These are phyloP conservation scores for Diplosoma virens DNA, from an alignment of 23 tunicate genomes.

Conservation along the genomic window DNA sequence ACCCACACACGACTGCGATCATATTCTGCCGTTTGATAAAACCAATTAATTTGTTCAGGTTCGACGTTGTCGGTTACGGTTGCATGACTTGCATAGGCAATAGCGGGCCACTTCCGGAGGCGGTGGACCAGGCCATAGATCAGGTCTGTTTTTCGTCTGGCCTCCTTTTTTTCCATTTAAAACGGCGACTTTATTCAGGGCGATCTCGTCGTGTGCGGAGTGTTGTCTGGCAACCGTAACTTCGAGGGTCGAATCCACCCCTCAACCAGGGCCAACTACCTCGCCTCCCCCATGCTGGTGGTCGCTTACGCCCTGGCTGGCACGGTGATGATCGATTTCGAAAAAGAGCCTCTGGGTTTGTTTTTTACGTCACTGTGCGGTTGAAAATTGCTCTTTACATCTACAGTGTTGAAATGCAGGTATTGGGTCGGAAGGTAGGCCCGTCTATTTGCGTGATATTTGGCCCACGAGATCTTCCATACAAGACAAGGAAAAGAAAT, in stretches of 20 bases:
- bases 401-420: conserved; percentile 51
- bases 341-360: conserved; percentile 86
- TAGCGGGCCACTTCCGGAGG: conserved; percentile 92
- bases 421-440: conserved; percentile 50
- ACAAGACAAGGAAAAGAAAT: conserved; percentile 79
- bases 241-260: conserved; percentile 97
- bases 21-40: too few species aligned
- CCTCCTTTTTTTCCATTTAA: background rate
- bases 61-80: conserved; percentile 93
- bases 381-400: background rate
- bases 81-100: conserved; percentile 99
- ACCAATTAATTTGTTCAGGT: conserved; percentile 33
- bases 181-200: conserved; percentile 23
- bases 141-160: conserved; percentile 43
- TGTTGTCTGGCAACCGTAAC: conserved; percentile 93
- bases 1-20: too few species aligned
- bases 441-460: conserved; percentile 77
- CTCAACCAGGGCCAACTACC: conserved; percentile 91
- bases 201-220: conserved; percentile 91
- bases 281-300: conserved; percentile 97
- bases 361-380: background rate
- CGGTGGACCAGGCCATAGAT: conserved; percentile 66
- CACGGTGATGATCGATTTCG: conserved; percentile 81
- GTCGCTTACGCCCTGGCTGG: conserved; percentile 98
- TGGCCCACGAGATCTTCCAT: conserved; percentile 84